Evolutionary conservation across 1,140 invertebrate genomes (phyloP).

Genomic region (Orius laevigatus): DNA sequence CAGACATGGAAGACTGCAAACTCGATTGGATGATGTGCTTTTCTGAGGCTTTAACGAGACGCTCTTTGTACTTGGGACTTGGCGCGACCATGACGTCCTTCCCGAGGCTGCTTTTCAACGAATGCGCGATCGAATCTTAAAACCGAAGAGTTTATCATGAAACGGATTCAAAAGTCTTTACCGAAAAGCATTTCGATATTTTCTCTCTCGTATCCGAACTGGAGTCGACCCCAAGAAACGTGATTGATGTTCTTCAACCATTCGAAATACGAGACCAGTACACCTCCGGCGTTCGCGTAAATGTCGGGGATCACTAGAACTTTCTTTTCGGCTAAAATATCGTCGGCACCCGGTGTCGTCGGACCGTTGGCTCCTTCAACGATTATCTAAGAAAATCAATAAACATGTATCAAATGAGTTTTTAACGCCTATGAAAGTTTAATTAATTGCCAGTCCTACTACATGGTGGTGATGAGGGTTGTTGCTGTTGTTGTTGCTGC

Average conservation of each 20-base stretch:
- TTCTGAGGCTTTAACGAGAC: slow-evolving; percentile 49
- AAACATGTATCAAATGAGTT: too few relatives aligned
- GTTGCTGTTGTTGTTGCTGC: too few relatives aligned
- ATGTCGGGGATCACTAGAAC: slow-evolving; percentile 65
- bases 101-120: slow-evolving; percentile 31
- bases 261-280: slow-evolving; percentile 84
- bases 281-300: slow-evolving; percentile 33
- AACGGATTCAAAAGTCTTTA: slow-evolving; percentile 22
- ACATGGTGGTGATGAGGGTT: too few relatives aligned
- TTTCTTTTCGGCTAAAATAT: slow-evolving; percentile 54
- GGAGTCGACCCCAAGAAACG: slow-evolving; percentile 71
- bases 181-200: slow-evolving; percentile 54
- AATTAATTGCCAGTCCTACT: too few relatives aligned
- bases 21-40: slow-evolving; percentile 61
- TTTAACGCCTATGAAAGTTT: too few relatives aligned
- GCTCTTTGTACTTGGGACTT: slow-evolving; percentile 38
- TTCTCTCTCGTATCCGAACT: slow-evolving; percentile 70
- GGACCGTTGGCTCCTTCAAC: slow-evolving; percentile 79
- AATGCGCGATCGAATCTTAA: slow-evolving; percentile 46
- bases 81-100: slow-evolving; percentile 37
- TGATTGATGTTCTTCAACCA: slow-evolving; percentile 86
- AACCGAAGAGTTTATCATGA: background rate
- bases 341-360: slow-evolving; percentile 65
- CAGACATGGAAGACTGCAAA: slow-evolving; percentile 52
- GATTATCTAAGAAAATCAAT: slow-evolving; percentile 21